Evolutionary conservation across 1,140 invertebrate species (phyloP).

Genomic region (Tachypleus tridentatus): DNA sequence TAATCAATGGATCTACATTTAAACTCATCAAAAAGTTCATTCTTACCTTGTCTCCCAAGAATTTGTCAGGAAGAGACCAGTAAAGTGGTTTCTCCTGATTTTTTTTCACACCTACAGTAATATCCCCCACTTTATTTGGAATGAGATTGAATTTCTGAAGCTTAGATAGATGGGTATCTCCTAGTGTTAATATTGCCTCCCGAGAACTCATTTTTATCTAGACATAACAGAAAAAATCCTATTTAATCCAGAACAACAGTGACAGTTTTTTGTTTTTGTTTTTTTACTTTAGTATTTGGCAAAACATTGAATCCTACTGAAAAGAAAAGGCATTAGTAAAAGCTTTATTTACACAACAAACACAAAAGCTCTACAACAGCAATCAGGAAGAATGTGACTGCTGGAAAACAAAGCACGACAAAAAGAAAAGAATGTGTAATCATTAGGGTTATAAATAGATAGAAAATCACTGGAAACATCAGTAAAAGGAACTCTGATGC

Average conservation of each 20-base stretch:
- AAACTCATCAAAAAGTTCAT: neutral
- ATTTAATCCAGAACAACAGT: neutral
- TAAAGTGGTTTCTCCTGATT: slow-evolving; percentile 65
- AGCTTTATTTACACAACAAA: no score
- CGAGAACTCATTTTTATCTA: no score
- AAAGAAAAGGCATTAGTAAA: no score
- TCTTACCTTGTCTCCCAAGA: slow-evolving; percentile 68
- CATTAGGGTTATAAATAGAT: no score
- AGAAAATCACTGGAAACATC: no score
- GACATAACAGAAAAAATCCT: neutral
- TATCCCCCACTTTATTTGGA: slow-evolving; percentile 49
- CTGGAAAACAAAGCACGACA: no score
- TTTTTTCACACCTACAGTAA: slow-evolving; percentile 49
- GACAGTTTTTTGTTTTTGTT: neutral
- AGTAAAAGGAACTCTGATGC: no score
- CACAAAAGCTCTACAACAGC: no score
- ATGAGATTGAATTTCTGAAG: slow-evolving; percentile 46
- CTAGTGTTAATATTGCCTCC: neutral
- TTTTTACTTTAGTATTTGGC: neutral
- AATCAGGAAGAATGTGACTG: no score
- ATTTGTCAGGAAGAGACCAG: slow-evolving; percentile 66
- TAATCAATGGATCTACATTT: neutral
- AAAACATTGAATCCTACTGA: slow-evolving; percentile 17
- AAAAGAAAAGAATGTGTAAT: no score
- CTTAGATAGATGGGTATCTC: slow-evolving; percentile 12